Evolutionary conservation across 2,888 invertebrate genomes (phyloP).

Genomic region (Lycaena phlaeas): DNA sequence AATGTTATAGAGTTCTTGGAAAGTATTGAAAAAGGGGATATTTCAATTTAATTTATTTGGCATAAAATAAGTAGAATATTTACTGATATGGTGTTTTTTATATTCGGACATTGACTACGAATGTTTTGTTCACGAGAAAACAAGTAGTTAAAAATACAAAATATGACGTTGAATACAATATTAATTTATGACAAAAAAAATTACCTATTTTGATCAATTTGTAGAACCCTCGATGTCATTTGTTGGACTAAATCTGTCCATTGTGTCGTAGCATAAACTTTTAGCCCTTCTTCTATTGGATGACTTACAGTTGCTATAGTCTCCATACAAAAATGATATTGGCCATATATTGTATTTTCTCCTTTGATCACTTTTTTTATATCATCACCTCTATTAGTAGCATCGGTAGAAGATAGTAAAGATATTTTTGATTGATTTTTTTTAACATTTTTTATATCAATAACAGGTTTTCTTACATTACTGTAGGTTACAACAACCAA

Average conservation of each 20-base stretch:
- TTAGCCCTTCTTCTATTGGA: constrained; percentile 77
- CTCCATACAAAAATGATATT: constrained; percentile 80
- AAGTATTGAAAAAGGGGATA: too few species aligned
- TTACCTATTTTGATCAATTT: constrained; percentile 67
- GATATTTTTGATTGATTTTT: constrained; percentile 25
- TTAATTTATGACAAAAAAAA: too few species aligned
- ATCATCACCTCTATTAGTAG: constrained; percentile 26
- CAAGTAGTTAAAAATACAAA: too few species aligned
- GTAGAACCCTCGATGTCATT: constrained; percentile 59
- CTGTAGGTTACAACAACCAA: constrained; percentile 68
- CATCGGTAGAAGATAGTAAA: constrained; percentile 21
- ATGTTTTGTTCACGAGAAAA: too few species aligned
- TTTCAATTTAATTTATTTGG: too few species aligned
- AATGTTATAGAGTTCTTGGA: too few species aligned
- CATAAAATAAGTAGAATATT: too few species aligned
- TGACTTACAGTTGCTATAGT: constrained; percentile 69
- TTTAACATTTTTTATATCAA: constrained; percentile 31
- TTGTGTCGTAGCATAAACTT: constrained; percentile 72
- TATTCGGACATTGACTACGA: too few species aligned
- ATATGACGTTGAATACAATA: too few species aligned
- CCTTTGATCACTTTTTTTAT: constrained; percentile 34
- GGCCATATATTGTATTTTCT: constrained; percentile 46
- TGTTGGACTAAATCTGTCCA: constrained; percentile 65
- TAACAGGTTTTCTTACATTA: constrained; percentile 36
- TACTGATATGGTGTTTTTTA: too few species aligned